These are phyloP conservation scores for Germaria angustata DNA, from an alignment of 2,888 invertebrate genomes.

Conservation along the genomic window DNA sequence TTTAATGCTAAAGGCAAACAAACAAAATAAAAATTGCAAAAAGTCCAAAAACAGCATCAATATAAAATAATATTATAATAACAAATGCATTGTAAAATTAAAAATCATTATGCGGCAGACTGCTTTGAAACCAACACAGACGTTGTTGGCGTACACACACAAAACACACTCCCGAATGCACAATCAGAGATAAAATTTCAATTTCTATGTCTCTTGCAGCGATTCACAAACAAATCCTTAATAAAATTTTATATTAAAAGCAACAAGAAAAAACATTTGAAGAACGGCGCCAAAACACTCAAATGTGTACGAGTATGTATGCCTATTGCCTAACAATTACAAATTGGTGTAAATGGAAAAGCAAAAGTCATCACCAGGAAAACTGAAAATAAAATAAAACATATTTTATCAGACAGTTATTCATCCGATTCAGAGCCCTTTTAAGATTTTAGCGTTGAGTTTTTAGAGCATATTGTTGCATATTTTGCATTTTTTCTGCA, in stretches of 20 bases:
- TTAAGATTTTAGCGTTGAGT: too few relatives aligned
- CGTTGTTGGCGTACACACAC: background rate
- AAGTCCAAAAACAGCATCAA: background rate
- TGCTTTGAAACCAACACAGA: slow-evolving; percentile 28
- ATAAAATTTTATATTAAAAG: too few relatives aligned
- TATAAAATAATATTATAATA: slow-evolving; percentile 39
- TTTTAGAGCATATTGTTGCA: too few relatives aligned
- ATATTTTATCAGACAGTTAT: too few relatives aligned
- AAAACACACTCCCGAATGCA: background rate
- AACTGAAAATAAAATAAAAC: too few relatives aligned
- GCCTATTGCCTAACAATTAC: slow-evolving; percentile 41
- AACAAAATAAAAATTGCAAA: slow-evolving; percentile 2
- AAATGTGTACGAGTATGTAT: background rate
- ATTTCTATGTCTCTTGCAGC: slow-evolving; percentile 57
- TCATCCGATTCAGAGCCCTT: too few relatives aligned
- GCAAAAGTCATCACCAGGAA: slow-evolving; percentile 53
- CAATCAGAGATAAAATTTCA: slow-evolving; percentile 52
- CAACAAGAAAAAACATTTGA: background rate
- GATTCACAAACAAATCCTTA: slow-evolving; percentile 12
- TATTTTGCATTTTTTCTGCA: too few relatives aligned
- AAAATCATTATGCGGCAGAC: slow-evolving; percentile 65
- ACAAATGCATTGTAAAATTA: slow-evolving; percentile 64
- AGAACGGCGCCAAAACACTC: background rate
- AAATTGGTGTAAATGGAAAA: slow-evolving; percentile 42
- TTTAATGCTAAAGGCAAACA: background rate